Evolutionary conservation across 53 echinoderm and acorn worm species (phyloP).

Genomic region (Holothuria scabra): DNA sequence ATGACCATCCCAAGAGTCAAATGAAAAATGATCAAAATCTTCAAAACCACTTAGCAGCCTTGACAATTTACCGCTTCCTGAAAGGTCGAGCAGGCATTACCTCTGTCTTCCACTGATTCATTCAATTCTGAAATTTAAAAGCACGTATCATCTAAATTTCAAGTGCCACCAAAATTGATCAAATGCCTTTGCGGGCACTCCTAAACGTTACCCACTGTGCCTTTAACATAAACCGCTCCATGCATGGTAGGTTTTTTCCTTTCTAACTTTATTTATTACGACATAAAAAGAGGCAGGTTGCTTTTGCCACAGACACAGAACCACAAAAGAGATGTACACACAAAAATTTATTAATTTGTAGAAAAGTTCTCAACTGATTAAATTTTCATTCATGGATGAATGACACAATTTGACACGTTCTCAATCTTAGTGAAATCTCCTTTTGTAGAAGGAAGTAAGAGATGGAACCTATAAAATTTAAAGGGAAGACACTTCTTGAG

Average conservation of each 20-base stretch:
- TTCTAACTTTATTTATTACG: no score
- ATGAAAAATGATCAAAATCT: constrained; percentile 19
- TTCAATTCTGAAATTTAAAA: no score
- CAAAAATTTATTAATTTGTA: not conserved
- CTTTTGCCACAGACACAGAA: no score
- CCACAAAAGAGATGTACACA: no score
- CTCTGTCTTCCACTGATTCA: no score
- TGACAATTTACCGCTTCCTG: constrained; percentile 5
- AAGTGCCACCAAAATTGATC: constrained; percentile 3
- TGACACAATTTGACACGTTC: constrained; percentile 40
- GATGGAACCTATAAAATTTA: not conserved
- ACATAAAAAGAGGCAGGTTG: no score
- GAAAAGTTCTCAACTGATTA: constrained; percentile 20
- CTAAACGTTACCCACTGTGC: no score
- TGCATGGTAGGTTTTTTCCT: no score
- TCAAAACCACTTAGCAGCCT: constrained; percentile 12
- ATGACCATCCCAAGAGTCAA: constrained; percentile 9
- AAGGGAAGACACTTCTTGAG: no score
- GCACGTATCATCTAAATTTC: not conserved
- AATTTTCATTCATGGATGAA: constrained; percentile 32
- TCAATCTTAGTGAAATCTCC: constrained; percentile 6
- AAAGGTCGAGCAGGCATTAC: constrained; percentile 3
- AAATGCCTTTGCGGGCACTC: no score
- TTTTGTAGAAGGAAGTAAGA: constrained; percentile 5
- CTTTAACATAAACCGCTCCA: no score